Evolutionary conservation across 23 tunicate species (phyloP), one percentile per base, ranked within the genome.

Genomic region (Ascidia mentula): DNA sequence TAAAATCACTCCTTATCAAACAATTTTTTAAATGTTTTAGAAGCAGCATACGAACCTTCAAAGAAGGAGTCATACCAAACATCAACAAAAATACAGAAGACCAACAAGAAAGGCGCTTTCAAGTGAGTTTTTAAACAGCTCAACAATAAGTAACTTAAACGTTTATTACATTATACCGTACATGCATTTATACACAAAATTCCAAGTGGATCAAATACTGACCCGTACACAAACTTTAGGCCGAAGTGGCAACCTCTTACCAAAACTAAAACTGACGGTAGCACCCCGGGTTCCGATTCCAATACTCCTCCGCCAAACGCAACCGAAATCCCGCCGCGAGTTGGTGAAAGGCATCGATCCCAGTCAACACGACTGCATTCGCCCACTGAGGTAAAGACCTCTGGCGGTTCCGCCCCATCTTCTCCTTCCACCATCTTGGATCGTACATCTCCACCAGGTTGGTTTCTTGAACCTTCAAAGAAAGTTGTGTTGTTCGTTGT

Each of bases 181-280:
- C n/a, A n/a, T n/a, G n/a, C n/a, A n/a, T n/a, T n/a, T n/a, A n/a
- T n/a, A n/a, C n/a, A n/a, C n/a, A n/a, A n/a, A n/a, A 32, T 8
- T 20, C 65, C 24, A 5, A 3, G 1, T 3, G 7, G 1, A 53
- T 20, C 12, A 53, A 53, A 53, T 53, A 53, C 24, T 53, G 22
- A 53, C 22, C 24, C 13, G 13, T 9, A 9, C 65, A 53, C 22
- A 3, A 38, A 34, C 71, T 40, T 2, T 40, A 85, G 89, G 36
- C 79, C 71, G 22, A 85, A 85, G 69, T 69, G 80, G 89, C 82
- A 77, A 70, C 36, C 77, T 0, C 45, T 77, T 6, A 34, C 80
- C 24, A 86, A 86, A 36, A 7, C 87, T 36, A 74, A 74, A 74
- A 36, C 45, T 13, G 74, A 36, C 74, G 38, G 18, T 71, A 53